Percentiles rank a stretch among this genome's conserved stretches.
Evolutionary conservation across 2,888 invertebrate genomes (phyloP).

Genomic region (Ichneumon xanthorius): DNA sequence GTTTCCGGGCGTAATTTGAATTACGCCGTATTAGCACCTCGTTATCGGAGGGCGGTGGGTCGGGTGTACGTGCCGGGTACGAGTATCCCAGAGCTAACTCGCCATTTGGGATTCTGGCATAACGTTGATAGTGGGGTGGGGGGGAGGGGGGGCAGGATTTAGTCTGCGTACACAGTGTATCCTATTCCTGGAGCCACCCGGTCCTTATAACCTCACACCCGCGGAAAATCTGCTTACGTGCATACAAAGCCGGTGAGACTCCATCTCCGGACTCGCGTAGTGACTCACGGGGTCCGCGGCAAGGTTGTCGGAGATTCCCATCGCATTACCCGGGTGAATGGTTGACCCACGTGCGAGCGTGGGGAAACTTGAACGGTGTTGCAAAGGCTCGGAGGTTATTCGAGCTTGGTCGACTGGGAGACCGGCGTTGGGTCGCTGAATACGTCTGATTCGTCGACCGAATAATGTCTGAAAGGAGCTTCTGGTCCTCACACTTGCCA

Average conservation of each 20-base stretch:
- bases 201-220: background rate
- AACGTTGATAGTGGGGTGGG: background rate
- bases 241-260: conserved; percentile 11
- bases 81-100: conserved; percentile 31
- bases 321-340: conserved; percentile 36
- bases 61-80: conserved; percentile 56
- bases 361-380: background rate
- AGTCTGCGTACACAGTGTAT: conserved; percentile 24
- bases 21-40: conserved; percentile 67
- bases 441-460: no score
- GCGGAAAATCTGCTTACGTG: conserved; percentile 3
- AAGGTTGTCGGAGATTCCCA: conserved; percentile 51
- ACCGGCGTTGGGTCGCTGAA: no score
- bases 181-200: background rate
- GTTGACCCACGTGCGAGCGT: conserved; percentile 28
- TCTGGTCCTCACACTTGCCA: no score
- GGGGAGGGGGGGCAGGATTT: background rate
- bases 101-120: conserved; percentile 7
- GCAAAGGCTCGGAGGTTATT: background rate
- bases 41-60: conserved; percentile 59
- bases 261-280: conserved; percentile 24
- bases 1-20: conserved; percentile 58
- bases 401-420: background rate
- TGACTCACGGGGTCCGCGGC: conserved; percentile 12
- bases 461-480: no score